A percentile compares a stretch with the other conserved stretches of the same genome.
phyloP scores from a whole-genome alignment of 2,113 vertebrate genomes.

The Malaclemys terrapin region DNA sequence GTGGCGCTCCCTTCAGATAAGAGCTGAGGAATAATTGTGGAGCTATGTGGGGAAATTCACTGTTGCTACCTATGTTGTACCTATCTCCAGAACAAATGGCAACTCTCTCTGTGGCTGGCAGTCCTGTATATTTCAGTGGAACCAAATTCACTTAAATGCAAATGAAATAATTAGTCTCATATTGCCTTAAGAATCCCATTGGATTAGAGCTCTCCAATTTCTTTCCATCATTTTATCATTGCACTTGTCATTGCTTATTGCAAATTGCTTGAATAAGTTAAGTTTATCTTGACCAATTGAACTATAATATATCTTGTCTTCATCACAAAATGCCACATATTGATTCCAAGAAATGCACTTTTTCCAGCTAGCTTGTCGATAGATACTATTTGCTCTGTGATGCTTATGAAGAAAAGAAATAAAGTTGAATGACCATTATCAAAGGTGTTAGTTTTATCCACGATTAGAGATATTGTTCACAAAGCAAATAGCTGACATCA shows the following conservation, averaged over 20 bases:
- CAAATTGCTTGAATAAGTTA: not conserved
- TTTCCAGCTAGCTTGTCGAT: not conserved
- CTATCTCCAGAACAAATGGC: not conserved
- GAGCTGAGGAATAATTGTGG: not conserved
- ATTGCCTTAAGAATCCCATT: not conserved
- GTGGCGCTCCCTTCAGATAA: not conserved
- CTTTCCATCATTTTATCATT: not conserved
- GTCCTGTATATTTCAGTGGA: not conserved
- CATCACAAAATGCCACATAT: not conserved
- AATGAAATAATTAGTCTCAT: not conserved
- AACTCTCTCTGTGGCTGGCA: not conserved
- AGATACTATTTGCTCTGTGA: not conserved
- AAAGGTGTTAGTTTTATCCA: not conserved
- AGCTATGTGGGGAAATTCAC: not conserved
- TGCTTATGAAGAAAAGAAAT: not conserved
- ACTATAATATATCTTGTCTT: not conserved
- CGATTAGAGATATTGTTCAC: not conserved
- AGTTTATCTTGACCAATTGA: not conserved
- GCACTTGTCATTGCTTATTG: not conserved
- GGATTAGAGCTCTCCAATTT: not conserved
- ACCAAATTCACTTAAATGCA: constrained; percentile 8
- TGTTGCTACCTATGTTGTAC: not conserved
- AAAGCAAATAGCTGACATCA: constrained; percentile 18
- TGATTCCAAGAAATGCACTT: constrained; percentile 15
- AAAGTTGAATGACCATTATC: constrained; percentile 5